phyloP scores from a whole-genome alignment of 2,888 invertebrate species.

The Microdon myrmicae region DNA sequence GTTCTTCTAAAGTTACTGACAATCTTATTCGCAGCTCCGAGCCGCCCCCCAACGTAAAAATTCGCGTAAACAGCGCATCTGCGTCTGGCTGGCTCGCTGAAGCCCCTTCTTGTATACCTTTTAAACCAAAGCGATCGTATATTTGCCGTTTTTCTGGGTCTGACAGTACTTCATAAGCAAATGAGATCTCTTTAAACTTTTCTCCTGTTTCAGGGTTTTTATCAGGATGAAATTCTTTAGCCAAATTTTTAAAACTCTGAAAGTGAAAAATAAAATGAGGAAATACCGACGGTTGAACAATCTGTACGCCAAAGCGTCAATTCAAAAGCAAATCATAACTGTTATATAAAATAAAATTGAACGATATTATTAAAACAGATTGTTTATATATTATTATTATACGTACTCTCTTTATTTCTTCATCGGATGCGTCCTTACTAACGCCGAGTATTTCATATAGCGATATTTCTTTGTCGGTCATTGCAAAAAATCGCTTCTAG shows the following conservation, averaged over 20 bases:
- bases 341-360: too few species aligned
- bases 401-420: conserved; percentile 89
- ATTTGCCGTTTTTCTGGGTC: conserved; percentile 86
- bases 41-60: conserved; percentile 74
- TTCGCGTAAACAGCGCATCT: conserved; percentile 75
- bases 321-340: too few species aligned
- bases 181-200: conserved; percentile 95
- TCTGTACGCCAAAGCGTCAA: too few species aligned
- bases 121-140: conserved; percentile 88
- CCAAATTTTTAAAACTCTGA: conserved; percentile 89
- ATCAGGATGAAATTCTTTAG: conserved; percentile 94
- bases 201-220: conserved; percentile 91
- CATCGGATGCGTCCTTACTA: conserved; percentile 79
- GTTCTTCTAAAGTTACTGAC: conserved; percentile 87
- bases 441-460: conserved; percentile 90
- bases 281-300: too few species aligned
- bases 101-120: conserved; percentile 86
- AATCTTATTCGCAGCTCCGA: conserved; percentile 80
- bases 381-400: too few species aligned
- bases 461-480: conserved; percentile 76
- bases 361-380: too few species aligned
- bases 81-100: conserved; percentile 65
- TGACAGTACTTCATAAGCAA: conserved; percentile 92
- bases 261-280: conserved; percentile 57
- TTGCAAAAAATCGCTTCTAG: too few species aligned